Base-by-base conservation (phyloP, 1,140 invertebrate species). In the Drosophila yakuba region DNA sequence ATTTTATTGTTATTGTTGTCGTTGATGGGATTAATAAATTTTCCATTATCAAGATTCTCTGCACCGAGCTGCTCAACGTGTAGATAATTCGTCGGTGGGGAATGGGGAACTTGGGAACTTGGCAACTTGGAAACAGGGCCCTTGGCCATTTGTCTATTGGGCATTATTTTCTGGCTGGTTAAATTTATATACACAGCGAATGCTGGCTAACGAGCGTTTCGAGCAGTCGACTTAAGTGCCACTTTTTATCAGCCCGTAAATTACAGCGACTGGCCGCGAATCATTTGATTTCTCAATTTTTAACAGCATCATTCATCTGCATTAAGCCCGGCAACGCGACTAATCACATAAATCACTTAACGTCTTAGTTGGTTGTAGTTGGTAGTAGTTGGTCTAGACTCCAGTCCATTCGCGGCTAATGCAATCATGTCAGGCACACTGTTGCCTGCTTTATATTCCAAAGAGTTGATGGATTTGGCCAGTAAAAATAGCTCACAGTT, bases 1-100 rank as follows among this genome's bases (percentile, higher is more conserved):
- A 88, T 89, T 88, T 88, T 88, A 88, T 88, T 88, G 83, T 83
- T 88, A 89, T 88, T 89, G 84, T 89, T 89, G 84, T 83, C 84
- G 66, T 80, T 84, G 84, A 89, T 89, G 84, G 84, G 86, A 89
- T 89, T 89, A 89, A 89, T 89, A 89, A 89, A 89, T 89, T 89
- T 80, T 72, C 80, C 86, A 71, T 82, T 89, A 89, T 89, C 84
- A 89, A 89, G 84, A 89, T 89, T 84, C 79, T 63, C 57, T 67
- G 68, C 64, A 59, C 50, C 56, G 36, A 75, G 79, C 64, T 72
- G 61, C 62, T 55, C 71, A 78, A 69, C 79, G 67, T 74, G 57
- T 50, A 57, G 76, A 82, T 82, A 88, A 76, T 71, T 73, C 50
- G 17, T 44, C 43, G 44, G 38, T 43, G n/a, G 36, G 17, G 6